Base-by-base conservation (phyloP, 1,140 invertebrate species). In the Brachionus calyciflorus region DNA sequence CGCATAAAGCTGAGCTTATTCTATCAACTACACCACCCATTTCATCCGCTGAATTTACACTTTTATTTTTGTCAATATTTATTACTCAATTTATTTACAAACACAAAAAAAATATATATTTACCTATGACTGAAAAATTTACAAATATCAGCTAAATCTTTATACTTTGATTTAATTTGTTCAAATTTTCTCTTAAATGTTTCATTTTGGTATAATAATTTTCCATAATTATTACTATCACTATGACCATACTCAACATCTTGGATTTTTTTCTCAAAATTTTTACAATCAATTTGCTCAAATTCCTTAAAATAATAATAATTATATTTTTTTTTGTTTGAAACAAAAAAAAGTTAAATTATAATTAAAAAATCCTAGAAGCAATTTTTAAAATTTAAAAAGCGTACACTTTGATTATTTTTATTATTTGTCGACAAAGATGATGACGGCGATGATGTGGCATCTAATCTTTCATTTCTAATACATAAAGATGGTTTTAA, bases 401-500 rank as follows among this genome's bases (percentile, higher is more conserved):
- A 37, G 19, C 53, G 33, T 55, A 55, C 53, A 55, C 53, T 28
- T 26, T 28, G 26, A 14, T 10, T 28, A 28, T 10, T 55, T 28
- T 55, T 21, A n/a, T n/a, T n/a, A n/a, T n/a, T n/a, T n/a, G n/a
- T n/a, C n/a, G n/a, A n/a, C n/a, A n/a, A n/a, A n/a, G n/a, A n/a
- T n/a, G n/a, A n/a, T n/a, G n/a, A n/a, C n/a, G n/a, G n/a, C n/a
- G n/a, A n/a, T 68, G 40, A 21, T 12, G 65, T 28, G 10, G 44
- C 41, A 46, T 70, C 65, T n/a, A 70, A 26, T 28, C 65, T 14
- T 46, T 70, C 44, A 48, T 70, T 51, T 26, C 65, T 26, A 17
- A 70, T 70, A 12, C 65, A 49, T n/a, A 70, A 48, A n/a, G 65
- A 70, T 40, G 65, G 65, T 33, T 70, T 70, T 48, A 70, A 51